Evolutionary conservation across 2,888 invertebrate genomes (phyloP).

Genomic region (Amiota communis): DNA sequence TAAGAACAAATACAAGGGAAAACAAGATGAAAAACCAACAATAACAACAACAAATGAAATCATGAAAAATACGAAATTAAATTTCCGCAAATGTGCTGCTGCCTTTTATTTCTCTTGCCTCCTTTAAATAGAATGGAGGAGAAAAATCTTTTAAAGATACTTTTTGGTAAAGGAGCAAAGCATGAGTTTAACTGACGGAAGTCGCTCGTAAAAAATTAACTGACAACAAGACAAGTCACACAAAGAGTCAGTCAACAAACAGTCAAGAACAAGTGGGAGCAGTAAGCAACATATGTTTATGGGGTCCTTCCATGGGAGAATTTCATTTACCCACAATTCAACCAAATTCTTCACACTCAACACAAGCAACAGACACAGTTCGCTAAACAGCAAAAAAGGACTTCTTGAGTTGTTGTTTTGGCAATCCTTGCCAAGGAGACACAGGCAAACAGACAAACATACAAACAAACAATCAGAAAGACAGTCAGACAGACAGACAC

Average conservation of each 20-base stretch:
- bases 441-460: background rate
- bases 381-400: slow-evolving; percentile 9
- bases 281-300: slow-evolving; percentile 15
- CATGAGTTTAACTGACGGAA: slow-evolving; percentile 48
- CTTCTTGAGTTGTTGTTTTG: slow-evolving; percentile 9
- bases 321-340: background rate
- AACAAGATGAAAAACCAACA: slow-evolving; percentile 45
- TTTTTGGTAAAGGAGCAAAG: background rate
- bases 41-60: slow-evolving; percentile 27
- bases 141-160: background rate
- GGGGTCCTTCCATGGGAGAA: background rate
- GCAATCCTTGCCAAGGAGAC: background rate
- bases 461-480: background rate
- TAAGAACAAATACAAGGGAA: slow-evolving; percentile 54
- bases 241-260: slow-evolving; percentile 22
- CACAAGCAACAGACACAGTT: slow-evolving; percentile 12
- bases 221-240: slow-evolving; percentile 43
- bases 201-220: slow-evolving; percentile 60
- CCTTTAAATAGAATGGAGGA: background rate
- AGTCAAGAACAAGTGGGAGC: background rate
- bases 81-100: slow-evolving; percentile 11
- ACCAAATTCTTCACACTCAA: background rate
- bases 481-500: background rate
- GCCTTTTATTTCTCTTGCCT: background rate
- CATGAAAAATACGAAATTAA: slow-evolving; percentile 65